A percentile compares a stretch with the other conserved stretches of the same genome.
phyloP scores from a whole-genome alignment of 2,888 invertebrate species.

The Boloria selene region DNA sequence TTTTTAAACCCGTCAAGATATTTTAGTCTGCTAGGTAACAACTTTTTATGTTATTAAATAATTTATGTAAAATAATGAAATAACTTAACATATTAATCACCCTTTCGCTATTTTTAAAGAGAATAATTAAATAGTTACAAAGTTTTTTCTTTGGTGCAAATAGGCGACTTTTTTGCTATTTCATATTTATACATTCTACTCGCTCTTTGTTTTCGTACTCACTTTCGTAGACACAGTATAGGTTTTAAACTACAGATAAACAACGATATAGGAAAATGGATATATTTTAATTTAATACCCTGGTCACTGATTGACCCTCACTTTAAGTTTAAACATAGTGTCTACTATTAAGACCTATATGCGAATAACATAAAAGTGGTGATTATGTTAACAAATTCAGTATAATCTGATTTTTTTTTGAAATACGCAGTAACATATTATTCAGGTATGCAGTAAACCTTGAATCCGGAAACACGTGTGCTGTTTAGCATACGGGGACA shows the following conservation, averaged over 20 bases:
- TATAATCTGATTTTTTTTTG: neutral
- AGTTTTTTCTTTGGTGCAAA: too few species aligned
- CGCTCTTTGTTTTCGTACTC: too few species aligned
- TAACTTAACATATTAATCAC: neutral
- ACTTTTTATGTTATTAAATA: neutral
- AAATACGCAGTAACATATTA: constrained; percentile 27
- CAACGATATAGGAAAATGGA: neutral
- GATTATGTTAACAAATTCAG: constrained; percentile 10
- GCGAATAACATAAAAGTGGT: constrained; percentile 4
- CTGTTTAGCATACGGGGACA: constrained; percentile 57
- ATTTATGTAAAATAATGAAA: neutral
- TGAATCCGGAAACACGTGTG: constrained; percentile 58
- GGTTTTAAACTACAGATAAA: neutral
- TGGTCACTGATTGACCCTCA: constrained; percentile 3
- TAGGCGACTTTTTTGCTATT: too few species aligned
- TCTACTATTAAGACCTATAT: constrained; percentile 32
- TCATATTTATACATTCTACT: too few species aligned
- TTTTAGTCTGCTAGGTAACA: neutral
- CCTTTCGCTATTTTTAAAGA: too few species aligned
- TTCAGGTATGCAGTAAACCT: constrained; percentile 46
- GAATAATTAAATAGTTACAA: too few species aligned
- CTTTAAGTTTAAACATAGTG: constrained; percentile 23
- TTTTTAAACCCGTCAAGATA: constrained; percentile 16
- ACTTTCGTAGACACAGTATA: too few species aligned
- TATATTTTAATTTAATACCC: constrained; percentile 17